These are phyloP conservation scores for Macrobrachium nipponense DNA, from an alignment of 1,140 invertebrate species.

Conservation along the genomic window DNA sequence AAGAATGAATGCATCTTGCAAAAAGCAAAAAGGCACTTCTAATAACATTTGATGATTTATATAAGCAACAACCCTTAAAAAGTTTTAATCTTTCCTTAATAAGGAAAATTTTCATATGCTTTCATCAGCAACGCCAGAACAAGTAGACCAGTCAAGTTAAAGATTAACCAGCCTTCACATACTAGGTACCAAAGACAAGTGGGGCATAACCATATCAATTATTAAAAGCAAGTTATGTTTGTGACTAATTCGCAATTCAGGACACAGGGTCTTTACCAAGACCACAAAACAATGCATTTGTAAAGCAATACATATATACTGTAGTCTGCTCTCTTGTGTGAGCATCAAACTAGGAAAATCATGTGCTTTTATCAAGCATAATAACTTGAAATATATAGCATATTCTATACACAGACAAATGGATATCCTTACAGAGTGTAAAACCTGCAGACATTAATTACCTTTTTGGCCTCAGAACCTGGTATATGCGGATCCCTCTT, in stretches of 20 bases:
- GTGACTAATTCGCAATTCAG: too few species aligned
- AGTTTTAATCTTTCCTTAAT: neutral
- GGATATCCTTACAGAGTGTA: neutral
- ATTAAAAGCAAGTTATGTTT: too few species aligned
- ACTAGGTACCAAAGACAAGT: too few species aligned
- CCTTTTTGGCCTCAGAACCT: slow-evolving; percentile 51
- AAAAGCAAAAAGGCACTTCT: neutral
- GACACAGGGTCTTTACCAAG: too few species aligned
- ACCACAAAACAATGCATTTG: too few species aligned
- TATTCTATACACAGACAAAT: neutral
- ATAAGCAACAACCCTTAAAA: neutral
- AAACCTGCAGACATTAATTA: neutral
- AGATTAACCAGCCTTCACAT: too few species aligned
- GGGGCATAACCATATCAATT: too few species aligned
- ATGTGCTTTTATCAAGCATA: too few species aligned
- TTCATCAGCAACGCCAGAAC: neutral
- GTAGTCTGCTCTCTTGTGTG: too few species aligned
- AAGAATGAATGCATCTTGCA: neutral
- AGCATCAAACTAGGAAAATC: too few species aligned
- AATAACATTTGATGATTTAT: neutral
- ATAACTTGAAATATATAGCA: neutral
- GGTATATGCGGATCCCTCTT: slow-evolving; percentile 46
- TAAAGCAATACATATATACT: too few species aligned
- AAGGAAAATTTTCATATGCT: neutral
- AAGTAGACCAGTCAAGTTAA: too few species aligned